Conservation (phyloP, 2,797 vertebrate species). For the Dryobates pubescens region DNA sequence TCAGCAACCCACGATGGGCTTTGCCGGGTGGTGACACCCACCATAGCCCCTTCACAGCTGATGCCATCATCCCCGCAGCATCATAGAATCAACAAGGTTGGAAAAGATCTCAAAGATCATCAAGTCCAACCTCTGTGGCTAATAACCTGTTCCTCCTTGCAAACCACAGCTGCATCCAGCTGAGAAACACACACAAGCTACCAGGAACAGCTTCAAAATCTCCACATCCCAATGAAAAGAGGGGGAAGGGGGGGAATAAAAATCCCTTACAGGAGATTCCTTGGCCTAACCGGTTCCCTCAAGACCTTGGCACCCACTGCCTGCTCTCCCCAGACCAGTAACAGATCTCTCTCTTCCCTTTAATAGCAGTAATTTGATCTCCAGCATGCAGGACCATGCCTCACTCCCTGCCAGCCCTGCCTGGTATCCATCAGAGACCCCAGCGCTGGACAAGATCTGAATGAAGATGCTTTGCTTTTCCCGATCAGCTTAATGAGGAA, state of each 20-base stretch:
- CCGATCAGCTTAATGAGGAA: constrained; percentile 69
- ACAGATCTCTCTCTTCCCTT: constrained; percentile 43
- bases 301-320: constrained; percentile 1
- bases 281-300: neutral
- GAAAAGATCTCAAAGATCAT: too few species aligned
- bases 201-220: neutral
- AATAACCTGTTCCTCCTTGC: neutral
- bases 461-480: constrained; percentile 48
- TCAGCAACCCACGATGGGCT: fast-evolving
- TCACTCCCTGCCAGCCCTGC: constrained; percentile 1
- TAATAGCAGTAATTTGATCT: constrained; percentile 59
- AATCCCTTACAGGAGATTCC: neutral
- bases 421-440: constrained; percentile 43
- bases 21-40: neutral
- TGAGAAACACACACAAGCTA: neutral
- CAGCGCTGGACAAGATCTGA: constrained; percentile 30
- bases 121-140: too few species aligned
- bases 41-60: fast-evolving
- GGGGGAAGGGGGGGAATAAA: neutral
- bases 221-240: neutral
- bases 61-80: neutral
- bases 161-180: neutral
- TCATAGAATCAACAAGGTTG: neutral
- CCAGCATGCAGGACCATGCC: constrained; percentile 22
- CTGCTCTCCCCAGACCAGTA: neutral